These are phyloP conservation scores for Listrodromus nycthemerus DNA, from an alignment of 2,888 invertebrate genomes.

Conservation along the genomic window DNA sequence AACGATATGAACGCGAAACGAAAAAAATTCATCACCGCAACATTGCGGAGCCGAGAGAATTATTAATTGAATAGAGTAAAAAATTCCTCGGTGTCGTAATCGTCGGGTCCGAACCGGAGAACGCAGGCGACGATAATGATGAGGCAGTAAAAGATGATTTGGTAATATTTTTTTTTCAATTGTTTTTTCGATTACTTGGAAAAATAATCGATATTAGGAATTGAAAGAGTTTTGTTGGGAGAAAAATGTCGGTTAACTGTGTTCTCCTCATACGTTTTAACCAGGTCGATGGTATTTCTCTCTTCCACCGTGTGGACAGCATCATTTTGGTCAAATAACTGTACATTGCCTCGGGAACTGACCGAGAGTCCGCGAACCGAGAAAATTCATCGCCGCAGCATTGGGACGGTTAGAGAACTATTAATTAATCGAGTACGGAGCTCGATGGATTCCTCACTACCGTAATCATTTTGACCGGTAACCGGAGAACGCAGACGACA, in stretches of 20 bases:
- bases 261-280: conserved; percentile 26
- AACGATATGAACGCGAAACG: background rate
- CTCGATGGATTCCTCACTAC: background rate
- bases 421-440: conserved; percentile 57
- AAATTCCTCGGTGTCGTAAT: background rate
- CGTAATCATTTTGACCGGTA: too few relatives aligned
- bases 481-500: too few relatives aligned
- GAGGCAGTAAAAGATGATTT: too few relatives aligned
- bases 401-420: conserved; percentile 1
- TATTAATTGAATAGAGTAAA: conserved; percentile 58
- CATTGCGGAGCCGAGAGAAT: background rate
- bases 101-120: too few relatives aligned
- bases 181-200: too few relatives aligned
- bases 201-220: too few relatives aligned
- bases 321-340: conserved; percentile 10
- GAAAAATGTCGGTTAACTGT: conserved; percentile 60
- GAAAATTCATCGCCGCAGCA: too few relatives aligned
- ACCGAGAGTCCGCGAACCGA: too few relatives aligned
- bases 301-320: conserved; percentile 58
- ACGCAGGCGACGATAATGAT: too few relatives aligned
- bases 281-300: conserved; percentile 42
- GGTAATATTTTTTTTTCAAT: too few relatives aligned
- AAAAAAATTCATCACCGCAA: background rate
- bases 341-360: background rate
- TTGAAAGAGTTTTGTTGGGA: too few relatives aligned